A percentile compares a stretch with the other conserved stretches of the same genome.
Evolutionary conservation across 2,888 invertebrate species (phyloP).

Genomic region (Shargacucullia verbasci): DNA sequence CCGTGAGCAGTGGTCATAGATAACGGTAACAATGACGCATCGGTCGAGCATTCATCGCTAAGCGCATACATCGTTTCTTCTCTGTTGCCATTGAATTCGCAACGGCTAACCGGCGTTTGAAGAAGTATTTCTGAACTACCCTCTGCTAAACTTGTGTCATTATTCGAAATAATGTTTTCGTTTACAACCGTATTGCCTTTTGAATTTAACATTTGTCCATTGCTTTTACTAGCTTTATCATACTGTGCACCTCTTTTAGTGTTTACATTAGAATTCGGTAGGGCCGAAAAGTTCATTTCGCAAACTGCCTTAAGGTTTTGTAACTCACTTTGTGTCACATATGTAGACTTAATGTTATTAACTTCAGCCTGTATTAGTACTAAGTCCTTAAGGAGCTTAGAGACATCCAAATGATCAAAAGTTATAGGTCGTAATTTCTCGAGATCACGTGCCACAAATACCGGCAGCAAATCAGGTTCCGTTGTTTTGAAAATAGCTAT

Average conservation of each 20-base stretch:
- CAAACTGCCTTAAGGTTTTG: conserved; percentile 1
- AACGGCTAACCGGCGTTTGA: conserved; percentile 1
- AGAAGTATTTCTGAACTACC: conserved; percentile 1
- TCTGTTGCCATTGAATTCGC: conserved; percentile 1
- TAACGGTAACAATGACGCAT: conserved; percentile 1
- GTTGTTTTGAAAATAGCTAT: conserved; percentile 14
- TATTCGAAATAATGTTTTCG: conserved; percentile 1
- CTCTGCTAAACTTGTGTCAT: background rate
- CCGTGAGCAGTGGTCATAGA: conserved; percentile 1
- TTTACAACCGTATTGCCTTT: conserved; percentile 1
- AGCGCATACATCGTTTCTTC: background rate
- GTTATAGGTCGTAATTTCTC: conserved; percentile 1
- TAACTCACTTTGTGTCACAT: conserved; percentile 6
- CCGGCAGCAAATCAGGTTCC: conserved; percentile 8
- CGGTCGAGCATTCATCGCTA: conserved; percentile 1
- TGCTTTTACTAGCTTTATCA: conserved; percentile 1
- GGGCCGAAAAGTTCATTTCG: conserved; percentile 1
- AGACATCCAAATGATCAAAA: too few species aligned
- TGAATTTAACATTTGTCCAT: too few species aligned
- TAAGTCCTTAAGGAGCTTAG: conserved; percentile 10
- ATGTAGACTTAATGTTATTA: conserved; percentile 4
- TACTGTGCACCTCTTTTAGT: conserved; percentile 11
- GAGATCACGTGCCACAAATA: conserved; percentile 9
- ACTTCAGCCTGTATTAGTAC: conserved; percentile 2
- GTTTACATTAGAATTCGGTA: conserved; percentile 3